phyloP scores from a whole-genome alignment of 1,140 invertebrate genomes.

The Zaprionus africanus region DNA sequence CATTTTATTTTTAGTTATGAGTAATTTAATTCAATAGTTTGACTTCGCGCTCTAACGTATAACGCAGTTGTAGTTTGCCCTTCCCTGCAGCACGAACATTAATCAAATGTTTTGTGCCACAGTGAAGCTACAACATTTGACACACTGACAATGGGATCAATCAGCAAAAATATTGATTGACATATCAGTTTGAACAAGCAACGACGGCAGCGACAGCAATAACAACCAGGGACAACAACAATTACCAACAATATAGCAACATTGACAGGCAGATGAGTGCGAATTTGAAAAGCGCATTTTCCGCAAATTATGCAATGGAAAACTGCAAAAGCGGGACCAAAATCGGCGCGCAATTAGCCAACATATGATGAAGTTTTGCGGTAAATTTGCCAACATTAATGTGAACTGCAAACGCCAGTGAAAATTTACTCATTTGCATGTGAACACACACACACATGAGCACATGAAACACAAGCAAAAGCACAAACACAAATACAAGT shows the following conservation, averaged over 20 bases:
- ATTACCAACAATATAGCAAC: constrained; percentile 7
- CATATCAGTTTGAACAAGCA: constrained; percentile 55
- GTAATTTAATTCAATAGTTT: constrained; percentile 3
- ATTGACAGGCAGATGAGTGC: constrained; percentile 48
- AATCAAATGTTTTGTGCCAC: constrained; percentile 37
- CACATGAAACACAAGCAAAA: constrained; percentile 1
- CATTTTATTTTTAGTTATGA: constrained; percentile 23
- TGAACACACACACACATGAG: constrained; percentile 22
- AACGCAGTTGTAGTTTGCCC: constrained; percentile 10
- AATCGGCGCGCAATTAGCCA: constrained; percentile 54
- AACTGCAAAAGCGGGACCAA: neutral
- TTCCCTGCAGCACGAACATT: constrained; percentile 17
- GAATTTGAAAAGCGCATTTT: constrained; percentile 62
- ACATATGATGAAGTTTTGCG: constrained; percentile 33
- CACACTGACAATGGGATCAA: constrained; percentile 60
- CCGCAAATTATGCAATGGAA: constrained; percentile 27
- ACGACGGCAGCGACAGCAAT: constrained; percentile 12
- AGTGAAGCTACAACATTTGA: constrained; percentile 53
- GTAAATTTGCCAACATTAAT: constrained; percentile 28
- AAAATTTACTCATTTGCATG: constrained; percentile 36
- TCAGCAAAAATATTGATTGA: constrained; percentile 73
- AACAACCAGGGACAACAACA: constrained; percentile 2
- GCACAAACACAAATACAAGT: constrained; percentile 17
- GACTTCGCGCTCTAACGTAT: constrained; percentile 24
- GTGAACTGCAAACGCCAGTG: constrained; percentile 24